These are phyloP conservation scores for Ceyx margarethae DNA, from an alignment of 2,113 vertebrate genomes.

Conservation along the genomic window DNA sequence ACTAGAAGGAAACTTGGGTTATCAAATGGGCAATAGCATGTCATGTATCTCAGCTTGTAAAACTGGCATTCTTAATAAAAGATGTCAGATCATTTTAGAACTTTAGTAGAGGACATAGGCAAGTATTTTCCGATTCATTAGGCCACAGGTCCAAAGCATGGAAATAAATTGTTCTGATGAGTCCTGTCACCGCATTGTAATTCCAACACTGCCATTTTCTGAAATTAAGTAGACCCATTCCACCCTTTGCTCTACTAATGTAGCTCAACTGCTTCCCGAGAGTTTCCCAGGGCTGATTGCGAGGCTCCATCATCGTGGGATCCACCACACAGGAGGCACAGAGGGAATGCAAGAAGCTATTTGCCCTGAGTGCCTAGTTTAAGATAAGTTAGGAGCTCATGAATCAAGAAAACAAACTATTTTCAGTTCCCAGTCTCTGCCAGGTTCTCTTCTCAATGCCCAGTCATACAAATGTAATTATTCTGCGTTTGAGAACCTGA, in stretches of 20 bases:
- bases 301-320: slow-evolving; percentile 33
- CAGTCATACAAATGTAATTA: neutral
- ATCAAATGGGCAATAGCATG: slow-evolving; percentile 56
- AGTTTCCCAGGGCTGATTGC: slow-evolving; percentile 39
- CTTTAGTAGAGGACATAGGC: slow-evolving; percentile 64
- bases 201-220: slow-evolving; percentile 70
- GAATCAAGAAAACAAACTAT: slow-evolving; percentile 51
- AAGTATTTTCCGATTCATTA: slow-evolving; percentile 81
- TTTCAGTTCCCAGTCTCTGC: slow-evolving; percentile 27
- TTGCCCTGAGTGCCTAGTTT: slow-evolving; percentile 29
- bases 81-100: slow-evolving; percentile 73
- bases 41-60: slow-evolving; percentile 63
- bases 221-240: slow-evolving; percentile 75
- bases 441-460: neutral
- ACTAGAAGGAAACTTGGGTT: slow-evolving; percentile 48
- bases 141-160: slow-evolving; percentile 57
- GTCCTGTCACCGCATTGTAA: slow-evolving; percentile 75
- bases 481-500: neutral
- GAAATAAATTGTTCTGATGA: slow-evolving; percentile 80
- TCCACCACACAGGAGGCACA: neutral
- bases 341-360: neutral
- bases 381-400: slow-evolving; percentile 57
- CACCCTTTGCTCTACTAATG: slow-evolving; percentile 50
- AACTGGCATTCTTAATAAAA: slow-evolving; percentile 71
- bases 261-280: slow-evolving; percentile 47